Evolutionary conservation across 2,797 vertebrate species (phyloP).

Genomic region (Notamacropus eugenii): DNA sequence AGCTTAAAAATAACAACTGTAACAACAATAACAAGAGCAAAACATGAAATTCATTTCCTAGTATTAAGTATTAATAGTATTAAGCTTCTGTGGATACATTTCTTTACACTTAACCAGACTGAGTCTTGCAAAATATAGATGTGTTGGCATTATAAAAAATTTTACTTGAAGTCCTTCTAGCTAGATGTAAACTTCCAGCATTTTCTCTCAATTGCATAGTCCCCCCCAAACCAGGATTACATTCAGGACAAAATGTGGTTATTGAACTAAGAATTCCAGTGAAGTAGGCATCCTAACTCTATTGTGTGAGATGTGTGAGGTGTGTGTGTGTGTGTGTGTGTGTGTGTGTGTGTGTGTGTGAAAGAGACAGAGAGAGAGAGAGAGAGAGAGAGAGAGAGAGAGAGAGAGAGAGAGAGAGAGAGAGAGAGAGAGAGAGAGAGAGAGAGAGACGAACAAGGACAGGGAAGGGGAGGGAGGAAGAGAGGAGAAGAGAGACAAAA

Average conservation of each 20-base stretch:
- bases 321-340: no score
- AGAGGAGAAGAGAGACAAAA: neutral
- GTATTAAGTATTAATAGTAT: neutral
- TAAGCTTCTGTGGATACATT: neutral
- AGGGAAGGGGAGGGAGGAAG: no score
- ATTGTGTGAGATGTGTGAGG: neutral
- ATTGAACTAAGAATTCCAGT: neutral
- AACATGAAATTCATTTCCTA: neutral
- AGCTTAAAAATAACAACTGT: neutral
- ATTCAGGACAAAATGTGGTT: neutral
- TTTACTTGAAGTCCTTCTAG: neutral
- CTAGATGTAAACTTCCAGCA: neutral
- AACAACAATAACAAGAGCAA: neutral
- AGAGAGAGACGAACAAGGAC: no score
- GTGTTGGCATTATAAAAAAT: neutral
- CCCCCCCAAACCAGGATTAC: neutral
- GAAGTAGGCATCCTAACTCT: neutral
- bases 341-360: no score
- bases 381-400: no score
- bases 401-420: no score
- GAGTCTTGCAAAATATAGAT: neutral
- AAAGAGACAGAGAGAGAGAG: no score
- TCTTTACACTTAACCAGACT: neutral
- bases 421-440: no score
- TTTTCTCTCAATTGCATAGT: neutral